phyloP scores from a whole-genome alignment of 2,113 vertebrate genomes.

The Mugil cephalus region DNA sequence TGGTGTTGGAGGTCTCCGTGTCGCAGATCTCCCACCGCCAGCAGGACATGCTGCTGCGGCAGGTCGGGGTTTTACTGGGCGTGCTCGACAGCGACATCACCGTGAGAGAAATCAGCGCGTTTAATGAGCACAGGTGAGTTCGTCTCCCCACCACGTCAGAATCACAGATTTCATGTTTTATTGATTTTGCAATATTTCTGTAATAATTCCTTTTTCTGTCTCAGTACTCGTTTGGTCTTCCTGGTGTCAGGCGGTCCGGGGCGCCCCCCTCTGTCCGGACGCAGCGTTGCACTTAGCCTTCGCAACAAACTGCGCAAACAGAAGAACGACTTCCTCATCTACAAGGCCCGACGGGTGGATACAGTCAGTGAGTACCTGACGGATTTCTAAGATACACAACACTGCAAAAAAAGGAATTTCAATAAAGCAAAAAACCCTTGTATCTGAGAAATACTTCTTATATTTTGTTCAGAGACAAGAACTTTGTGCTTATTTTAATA shows the following conservation, averaged over 20 bases:
- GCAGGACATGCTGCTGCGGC: slow-evolving; percentile 96
- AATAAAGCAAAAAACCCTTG: too few species aligned
- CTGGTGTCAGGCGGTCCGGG: slow-evolving; percentile 93
- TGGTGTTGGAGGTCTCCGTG: slow-evolving; percentile 93
- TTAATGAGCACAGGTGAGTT: slow-evolving; percentile 93
- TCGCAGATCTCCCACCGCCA: slow-evolving; percentile 93
- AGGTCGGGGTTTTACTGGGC: slow-evolving; percentile 94
- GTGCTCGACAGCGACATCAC: slow-evolving; percentile 96
- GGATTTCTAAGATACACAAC: background rate
- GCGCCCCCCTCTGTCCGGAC: slow-evolving; percentile 91
- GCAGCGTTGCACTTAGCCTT: slow-evolving; percentile 89
- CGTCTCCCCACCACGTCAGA: background rate
- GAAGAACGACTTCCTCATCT: slow-evolving; percentile 96
- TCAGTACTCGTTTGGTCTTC: slow-evolving; percentile 96
- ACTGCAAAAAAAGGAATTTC: too few species aligned
- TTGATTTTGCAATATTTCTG: too few species aligned
- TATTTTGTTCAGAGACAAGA: too few species aligned
- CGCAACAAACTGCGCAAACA: slow-evolving; percentile 93
- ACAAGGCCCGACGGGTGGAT: slow-evolving; percentile 89
- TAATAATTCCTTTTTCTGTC: background rate
- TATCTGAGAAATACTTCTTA: too few species aligned
- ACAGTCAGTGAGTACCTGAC: slow-evolving; percentile 91
- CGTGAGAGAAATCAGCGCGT: slow-evolving; percentile 92
- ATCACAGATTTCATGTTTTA: background rate
- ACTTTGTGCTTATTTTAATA: too few species aligned